Percentiles rank a stretch among this genome's conserved stretches.
Conservation (phyloP, 2,113 vertebrate species). For the Limanda limanda region DNA sequence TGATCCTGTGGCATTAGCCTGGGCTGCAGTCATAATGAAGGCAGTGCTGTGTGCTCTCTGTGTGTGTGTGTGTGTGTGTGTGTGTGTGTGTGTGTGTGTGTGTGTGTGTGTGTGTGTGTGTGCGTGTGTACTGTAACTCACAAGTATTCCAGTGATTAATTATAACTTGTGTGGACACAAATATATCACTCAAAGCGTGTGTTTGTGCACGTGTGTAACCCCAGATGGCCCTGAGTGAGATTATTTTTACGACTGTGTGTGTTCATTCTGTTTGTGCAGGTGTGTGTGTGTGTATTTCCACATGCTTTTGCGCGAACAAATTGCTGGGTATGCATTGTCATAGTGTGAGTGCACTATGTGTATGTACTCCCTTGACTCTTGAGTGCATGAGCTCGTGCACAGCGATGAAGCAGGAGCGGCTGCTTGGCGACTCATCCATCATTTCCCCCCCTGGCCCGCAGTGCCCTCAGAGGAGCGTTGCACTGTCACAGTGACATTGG, state of each 20-base stretch:
- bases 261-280: slow-evolving; percentile 23
- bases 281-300: background rate
- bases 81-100: no score
- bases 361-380: slow-evolving; percentile 22
- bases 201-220: slow-evolving; percentile 33
- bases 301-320: slow-evolving; percentile 32
- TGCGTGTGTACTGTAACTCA: slow-evolving; percentile 33
- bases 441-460: slow-evolving; percentile 67
- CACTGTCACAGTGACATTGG: slow-evolving; percentile 76
- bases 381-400: slow-evolving; percentile 11
- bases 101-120: background rate
- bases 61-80: slow-evolving; percentile 16
- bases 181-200: slow-evolving; percentile 57
- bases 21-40: slow-evolving; percentile 66
- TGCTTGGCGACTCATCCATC: slow-evolving; percentile 79
- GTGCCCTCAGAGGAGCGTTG: slow-evolving; percentile 67
- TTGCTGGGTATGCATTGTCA: slow-evolving; percentile 52
- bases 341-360: slow-evolving; percentile 21
- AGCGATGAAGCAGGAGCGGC: slow-evolving; percentile 65
- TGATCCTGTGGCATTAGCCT: slow-evolving; percentile 74
- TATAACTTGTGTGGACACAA: slow-evolving; percentile 62
- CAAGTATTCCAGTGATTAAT: slow-evolving; percentile 66
- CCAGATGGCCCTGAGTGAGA: slow-evolving; percentile 40
- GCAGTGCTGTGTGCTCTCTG: slow-evolving; percentile 23
- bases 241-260: slow-evolving; percentile 16